Evolutionary conservation across 2,797 vertebrate genomes (phyloP), one percentile per base, ranked within the genome.

Genomic region (Luscinia luscinia): DNA sequence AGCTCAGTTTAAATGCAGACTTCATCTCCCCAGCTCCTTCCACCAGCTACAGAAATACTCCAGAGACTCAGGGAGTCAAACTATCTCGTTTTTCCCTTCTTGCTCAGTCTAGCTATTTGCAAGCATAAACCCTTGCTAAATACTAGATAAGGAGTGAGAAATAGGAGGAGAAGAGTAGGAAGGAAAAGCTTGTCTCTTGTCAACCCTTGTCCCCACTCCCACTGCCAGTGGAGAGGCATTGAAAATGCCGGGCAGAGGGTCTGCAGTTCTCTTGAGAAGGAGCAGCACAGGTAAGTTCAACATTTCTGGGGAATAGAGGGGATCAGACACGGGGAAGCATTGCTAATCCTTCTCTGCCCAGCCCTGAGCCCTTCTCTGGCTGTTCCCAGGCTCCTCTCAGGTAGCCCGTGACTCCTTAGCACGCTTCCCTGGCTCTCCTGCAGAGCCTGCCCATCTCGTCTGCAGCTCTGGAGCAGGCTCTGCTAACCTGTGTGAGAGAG

Each of bases 191-290:
- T 45, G 11, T 7, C 12, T 89, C 16, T 64, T 0, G 0, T 40
- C 15, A 49, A 9, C 16, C 20, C 15, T 55, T 0, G 0, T 6
- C 11, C 9, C 9, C 0, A 7, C 4, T 58, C 12, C 48, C 0
- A 0, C 19, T 46, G 5, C 4, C 48, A 36, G 11, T 0, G 1
- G 24, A 34, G 14, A 51, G 67, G 13, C 22, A 67, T 9, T 0
- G 2, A 63, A 63, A 26, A 4, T 2, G 2, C 41, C 43, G 40
- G 15, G 9, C 28, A 52, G 34, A 70, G 9, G 1, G 6, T 2
- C 6, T 61, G 40, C 7, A 67, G 9, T 7, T 57, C 48, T n/a
- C 55, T 46, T 81, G 14, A 51, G n/a, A n/a, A 67, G 72, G 7
- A 69, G 17, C 8, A 64, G 27, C 36, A 38, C 58, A 38, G 4